A percentile compares a stretch with the other conserved stretches of the same genome.
phyloP scores from a whole-genome alignment of 1,140 invertebrate species.

The Dendrolimus punctatus region DNA sequence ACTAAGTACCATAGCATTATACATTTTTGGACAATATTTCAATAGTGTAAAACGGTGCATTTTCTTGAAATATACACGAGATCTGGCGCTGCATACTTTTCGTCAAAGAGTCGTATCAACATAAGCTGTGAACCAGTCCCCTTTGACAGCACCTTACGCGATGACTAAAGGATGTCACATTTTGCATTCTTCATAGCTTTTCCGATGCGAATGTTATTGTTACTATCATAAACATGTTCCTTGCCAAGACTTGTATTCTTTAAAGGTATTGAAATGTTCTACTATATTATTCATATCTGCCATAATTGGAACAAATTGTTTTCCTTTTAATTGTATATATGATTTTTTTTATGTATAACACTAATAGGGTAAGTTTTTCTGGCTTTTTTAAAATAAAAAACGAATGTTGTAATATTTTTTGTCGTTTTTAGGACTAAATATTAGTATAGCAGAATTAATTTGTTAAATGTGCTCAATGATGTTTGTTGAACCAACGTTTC shows the following conservation, averaged over 20 bases:
- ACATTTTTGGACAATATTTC: background rate
- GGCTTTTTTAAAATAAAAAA: too few species aligned
- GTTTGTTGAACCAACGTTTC: conserved; percentile 48
- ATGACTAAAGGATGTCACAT: conserved; percentile 26
- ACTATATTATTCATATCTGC: too few species aligned
- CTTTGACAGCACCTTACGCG: conserved; percentile 24
- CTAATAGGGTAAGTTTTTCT: too few species aligned
- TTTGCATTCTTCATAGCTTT: conserved; percentile 21
- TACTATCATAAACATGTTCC: conserved; percentile 21
- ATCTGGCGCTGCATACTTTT: conserved; percentile 24
- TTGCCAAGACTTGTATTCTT: conserved; percentile 1
- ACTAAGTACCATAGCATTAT: too few species aligned
- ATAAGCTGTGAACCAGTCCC: conserved; percentile 25
- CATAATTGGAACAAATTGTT: too few species aligned
- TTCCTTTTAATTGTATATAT: too few species aligned
- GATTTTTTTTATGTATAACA: too few species aligned
- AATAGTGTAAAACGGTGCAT: conserved; percentile 18
- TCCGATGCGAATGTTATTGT: conserved; percentile 17
- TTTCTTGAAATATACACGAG: conserved; percentile 21
- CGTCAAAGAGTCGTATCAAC: conserved; percentile 31
- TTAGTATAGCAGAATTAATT: too few species aligned
- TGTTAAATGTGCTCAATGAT: background rate
- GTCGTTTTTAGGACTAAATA: too few species aligned
- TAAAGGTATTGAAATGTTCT: conserved; percentile 5
- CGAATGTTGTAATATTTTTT: too few species aligned